A percentile compares a stretch with the other conserved stretches of the same genome.
These are phyloP conservation scores for Rhysida immarginata DNA, from an alignment of 1,140 invertebrate species.

Conservation along the genomic window DNA sequence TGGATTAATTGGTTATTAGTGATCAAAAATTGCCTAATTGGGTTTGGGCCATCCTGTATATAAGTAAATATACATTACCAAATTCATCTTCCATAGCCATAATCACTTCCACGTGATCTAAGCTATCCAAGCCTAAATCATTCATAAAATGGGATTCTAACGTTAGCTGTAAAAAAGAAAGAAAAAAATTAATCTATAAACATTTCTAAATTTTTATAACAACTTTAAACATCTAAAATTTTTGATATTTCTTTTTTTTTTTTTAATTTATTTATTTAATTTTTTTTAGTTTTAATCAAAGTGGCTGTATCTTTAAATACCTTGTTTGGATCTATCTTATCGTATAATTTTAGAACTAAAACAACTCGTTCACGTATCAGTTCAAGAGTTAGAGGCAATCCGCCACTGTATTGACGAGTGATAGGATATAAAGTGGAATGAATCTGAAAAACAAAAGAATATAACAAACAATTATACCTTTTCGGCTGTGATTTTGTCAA, in stretches of 20 bases:
- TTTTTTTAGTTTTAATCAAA: not conserved
- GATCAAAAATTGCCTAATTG: no score
- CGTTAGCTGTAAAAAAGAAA: slow-evolving; percentile 50
- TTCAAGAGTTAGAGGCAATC: slow-evolving; percentile 57
- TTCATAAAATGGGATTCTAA: slow-evolving; percentile 91
- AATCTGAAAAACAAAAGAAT: slow-evolving; percentile 31
- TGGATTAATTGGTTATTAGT: no score
- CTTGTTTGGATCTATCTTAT: slow-evolving; percentile 87
- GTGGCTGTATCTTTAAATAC: slow-evolving; percentile 36
- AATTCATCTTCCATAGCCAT: slow-evolving; percentile 99
- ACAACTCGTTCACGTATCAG: slow-evolving; percentile 73
- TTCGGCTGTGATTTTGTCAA: slow-evolving; percentile 58
- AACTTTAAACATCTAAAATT: no score
- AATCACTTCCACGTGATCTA: slow-evolving; percentile 98
- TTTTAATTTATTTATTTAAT: not conserved
- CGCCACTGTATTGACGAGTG: slow-evolving; percentile 51
- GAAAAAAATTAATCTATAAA: slow-evolving; percentile 8
- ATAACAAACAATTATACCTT: slow-evolving; percentile 42
- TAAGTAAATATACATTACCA: no score
- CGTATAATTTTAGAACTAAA: slow-evolving; percentile 85
- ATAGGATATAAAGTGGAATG: slow-evolving; percentile 40
- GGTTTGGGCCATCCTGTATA: no score
- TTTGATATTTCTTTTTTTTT: no score
- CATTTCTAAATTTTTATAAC: slow-evolving; percentile 1
- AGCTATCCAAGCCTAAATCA: slow-evolving; percentile 88